phyloP scores from a whole-genome alignment of 2,797 vertebrate species.

The Moxostoma hubbsi region DNA sequence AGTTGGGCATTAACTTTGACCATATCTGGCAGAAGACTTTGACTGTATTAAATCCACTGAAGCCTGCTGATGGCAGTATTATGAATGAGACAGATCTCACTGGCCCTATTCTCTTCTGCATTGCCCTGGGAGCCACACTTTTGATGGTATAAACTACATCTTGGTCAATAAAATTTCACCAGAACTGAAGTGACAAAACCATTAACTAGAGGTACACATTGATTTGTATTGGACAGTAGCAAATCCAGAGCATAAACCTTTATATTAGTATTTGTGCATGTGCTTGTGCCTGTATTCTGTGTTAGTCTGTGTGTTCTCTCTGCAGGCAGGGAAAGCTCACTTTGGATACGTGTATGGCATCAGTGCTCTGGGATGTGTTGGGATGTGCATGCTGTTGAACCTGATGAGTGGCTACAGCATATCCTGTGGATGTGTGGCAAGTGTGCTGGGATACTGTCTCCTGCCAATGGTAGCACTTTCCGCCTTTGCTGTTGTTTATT shows the following conservation, averaged over 20 bases:
- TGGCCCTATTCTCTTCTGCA: slow-evolving; percentile 95
- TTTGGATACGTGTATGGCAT: slow-evolving; percentile 83
- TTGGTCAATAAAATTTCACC: background rate
- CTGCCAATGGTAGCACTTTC: slow-evolving; percentile 85
- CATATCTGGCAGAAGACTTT: slow-evolving; percentile 99
- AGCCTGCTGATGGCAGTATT: slow-evolving; percentile 93
- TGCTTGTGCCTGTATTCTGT: background rate
- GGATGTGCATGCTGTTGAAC: slow-evolving; percentile 76
- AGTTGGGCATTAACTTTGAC: slow-evolving; percentile 97
- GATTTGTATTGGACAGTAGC: background rate
- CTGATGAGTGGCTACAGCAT: slow-evolving; percentile 80
- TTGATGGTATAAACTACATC: slow-evolving; percentile 82
- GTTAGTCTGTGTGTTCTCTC: slow-evolving; percentile 18
- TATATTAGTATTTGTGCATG: background rate
- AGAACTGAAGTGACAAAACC: slow-evolving; percentile 8
- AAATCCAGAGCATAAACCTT: slow-evolving; percentile 7
- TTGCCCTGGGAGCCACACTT: slow-evolving; percentile 92
- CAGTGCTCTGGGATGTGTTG: slow-evolving; percentile 80
- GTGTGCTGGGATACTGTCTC: slow-evolving; percentile 84
- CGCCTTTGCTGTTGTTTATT: slow-evolving; percentile 75
- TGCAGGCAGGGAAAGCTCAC: slow-evolving; percentile 84
- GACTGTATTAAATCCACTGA: slow-evolving; percentile 93
- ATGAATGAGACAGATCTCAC: slow-evolving; percentile 99
- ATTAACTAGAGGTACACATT: slow-evolving; percentile 29
- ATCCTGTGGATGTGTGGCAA: slow-evolving; percentile 83